Evolutionary conservation across 2,113 vertebrate genomes (phyloP).

Genomic region (Oplegnathus fasciatus): DNA sequence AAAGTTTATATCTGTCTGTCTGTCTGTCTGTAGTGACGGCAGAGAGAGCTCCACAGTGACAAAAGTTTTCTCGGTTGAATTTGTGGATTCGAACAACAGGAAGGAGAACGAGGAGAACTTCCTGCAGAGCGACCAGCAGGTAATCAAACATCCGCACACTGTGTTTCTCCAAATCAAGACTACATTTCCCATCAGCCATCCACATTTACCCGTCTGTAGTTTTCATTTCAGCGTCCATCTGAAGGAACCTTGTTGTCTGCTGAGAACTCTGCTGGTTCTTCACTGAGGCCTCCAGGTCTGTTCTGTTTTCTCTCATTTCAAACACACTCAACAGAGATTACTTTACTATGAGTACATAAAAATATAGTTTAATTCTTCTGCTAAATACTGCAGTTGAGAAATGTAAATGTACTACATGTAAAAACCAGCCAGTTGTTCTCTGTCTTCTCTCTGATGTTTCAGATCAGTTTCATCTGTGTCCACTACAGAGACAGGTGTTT

Average conservation of each 20-base stretch:
- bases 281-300: conserved; percentile 38
- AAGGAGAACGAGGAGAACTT: conserved; percentile 76
- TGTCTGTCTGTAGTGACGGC: conserved; percentile 85
- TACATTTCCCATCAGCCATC: conserved; percentile 23
- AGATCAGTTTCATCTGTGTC: too few relatives aligned
- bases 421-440: too few relatives aligned
- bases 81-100: conserved; percentile 45
- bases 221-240: conserved; percentile 30
- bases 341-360: too few relatives aligned
- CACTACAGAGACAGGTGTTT: not conserved
- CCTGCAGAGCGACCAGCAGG: conserved; percentile 51
- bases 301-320: not conserved
- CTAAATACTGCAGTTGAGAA: not conserved
- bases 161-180: not conserved
- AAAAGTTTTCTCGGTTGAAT: conserved; percentile 91
- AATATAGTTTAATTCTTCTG: not conserved
- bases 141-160: not conserved
- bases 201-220: not conserved
- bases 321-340: too few relatives aligned
- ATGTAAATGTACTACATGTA: too few relatives aligned
- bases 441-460: too few relatives aligned
- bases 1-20: not conserved
- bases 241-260: not conserved
- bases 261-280: conserved; percentile 13
- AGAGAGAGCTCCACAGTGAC: conserved; percentile 91